Percentiles rank a stretch among this genome's conserved stretches.
These are phyloP conservation scores for Lytechinus variegatus DNA, from an alignment of 35 echinoderm and acorn worm species.

Conservation along the genomic window DNA sequence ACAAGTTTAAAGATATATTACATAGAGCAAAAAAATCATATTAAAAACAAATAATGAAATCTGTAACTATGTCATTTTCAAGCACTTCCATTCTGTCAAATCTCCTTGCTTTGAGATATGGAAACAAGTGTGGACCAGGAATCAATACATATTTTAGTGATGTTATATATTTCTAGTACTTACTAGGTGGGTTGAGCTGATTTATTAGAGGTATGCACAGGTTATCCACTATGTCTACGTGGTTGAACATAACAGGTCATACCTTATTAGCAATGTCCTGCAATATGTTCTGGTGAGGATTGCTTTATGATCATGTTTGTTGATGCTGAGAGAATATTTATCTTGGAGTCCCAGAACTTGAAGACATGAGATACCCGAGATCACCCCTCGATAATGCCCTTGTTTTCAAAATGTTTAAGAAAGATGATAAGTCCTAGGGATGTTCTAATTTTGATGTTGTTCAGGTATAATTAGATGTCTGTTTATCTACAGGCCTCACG, in stretches of 20 bases:
- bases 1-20: no score
- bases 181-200: neutral
- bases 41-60: no score
- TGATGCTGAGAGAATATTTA: neutral
- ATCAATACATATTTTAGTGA: no score
- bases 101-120: no score
- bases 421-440: neutral
- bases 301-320: neutral
- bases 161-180: no score
- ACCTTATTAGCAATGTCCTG: neutral
- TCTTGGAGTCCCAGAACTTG: neutral
- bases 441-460: neutral
- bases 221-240: neutral
- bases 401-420: constrained; percentile 7
- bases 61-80: neutral
- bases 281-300: neutral
- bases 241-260: neutral
- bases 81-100: neutral
- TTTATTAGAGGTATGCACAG: neutral
- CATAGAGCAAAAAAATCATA: no score
- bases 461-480: neutral
- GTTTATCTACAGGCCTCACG: neutral
- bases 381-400: neutral
- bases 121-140: no score
- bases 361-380: neutral